Percentiles rank a stretch among this genome's conserved stretches.
Evolutionary conservation across 2,888 invertebrate species (phyloP).

Genomic region (Oxycera nigricornis): DNA sequence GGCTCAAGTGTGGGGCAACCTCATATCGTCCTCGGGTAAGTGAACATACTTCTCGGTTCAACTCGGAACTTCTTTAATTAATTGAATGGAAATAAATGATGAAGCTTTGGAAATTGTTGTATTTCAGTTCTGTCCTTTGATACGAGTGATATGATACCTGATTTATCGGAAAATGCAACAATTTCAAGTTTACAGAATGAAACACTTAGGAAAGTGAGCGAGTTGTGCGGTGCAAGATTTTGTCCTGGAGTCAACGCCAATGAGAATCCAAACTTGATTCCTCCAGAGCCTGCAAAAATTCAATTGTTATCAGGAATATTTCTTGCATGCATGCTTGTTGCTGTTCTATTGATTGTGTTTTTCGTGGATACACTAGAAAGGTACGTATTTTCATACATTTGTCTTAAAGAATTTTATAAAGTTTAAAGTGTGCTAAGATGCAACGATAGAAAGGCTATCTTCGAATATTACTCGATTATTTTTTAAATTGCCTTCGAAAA

Average conservation of each 20-base stretch:
- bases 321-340: slow-evolving; percentile 78
- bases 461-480: no score
- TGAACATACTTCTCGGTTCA: background rate
- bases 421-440: no score
- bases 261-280: slow-evolving; percentile 72
- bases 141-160: background rate
- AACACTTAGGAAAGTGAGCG: slow-evolving; percentile 63
- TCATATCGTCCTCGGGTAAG: slow-evolving; percentile 82
- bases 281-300: slow-evolving; percentile 76
- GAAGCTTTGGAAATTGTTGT: slow-evolving; percentile 7
- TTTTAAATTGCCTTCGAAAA: no score
- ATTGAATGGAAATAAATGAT: slow-evolving; percentile 34
- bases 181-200: slow-evolving; percentile 11
- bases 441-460: no score
- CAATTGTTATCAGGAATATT: slow-evolving; percentile 82
- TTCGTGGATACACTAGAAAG: slow-evolving; percentile 83
- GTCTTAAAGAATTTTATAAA: no score
- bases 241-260: slow-evolving; percentile 68
- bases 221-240: slow-evolving; percentile 77
- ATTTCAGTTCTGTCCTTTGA: slow-evolving; percentile 48
- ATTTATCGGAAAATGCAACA: slow-evolving; percentile 7
- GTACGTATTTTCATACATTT: slow-evolving; percentile 65
- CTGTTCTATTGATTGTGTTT: slow-evolving; percentile 75
- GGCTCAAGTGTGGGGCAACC: slow-evolving; percentile 95
- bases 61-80: background rate